These are phyloP conservation scores for Laodelphax striatellus DNA, from an alignment of 1,140 invertebrate species.

Conservation along the genomic window DNA sequence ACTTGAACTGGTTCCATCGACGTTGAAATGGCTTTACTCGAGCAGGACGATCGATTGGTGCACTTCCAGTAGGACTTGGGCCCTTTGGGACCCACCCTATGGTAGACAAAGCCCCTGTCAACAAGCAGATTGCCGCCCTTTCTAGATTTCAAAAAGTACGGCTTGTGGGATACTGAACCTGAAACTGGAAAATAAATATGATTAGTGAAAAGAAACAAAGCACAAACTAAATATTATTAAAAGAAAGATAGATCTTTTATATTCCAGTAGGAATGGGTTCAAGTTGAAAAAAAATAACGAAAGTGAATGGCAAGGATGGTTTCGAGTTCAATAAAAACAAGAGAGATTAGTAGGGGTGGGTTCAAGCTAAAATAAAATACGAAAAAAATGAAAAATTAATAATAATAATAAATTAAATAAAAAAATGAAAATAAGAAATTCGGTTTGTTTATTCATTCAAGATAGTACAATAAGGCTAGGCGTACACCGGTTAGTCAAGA, in stretches of 20 bases:
- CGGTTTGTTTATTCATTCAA: no score
- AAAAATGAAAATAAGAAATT: no score
- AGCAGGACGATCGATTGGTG: neutral
- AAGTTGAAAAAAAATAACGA: no score
- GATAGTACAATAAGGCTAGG: no score
- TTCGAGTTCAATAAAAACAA: neutral
- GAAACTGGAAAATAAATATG: neutral
- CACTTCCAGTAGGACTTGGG: neutral
- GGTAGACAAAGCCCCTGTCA: neutral
- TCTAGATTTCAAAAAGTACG: neutral
- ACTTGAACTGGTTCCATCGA: neutral
- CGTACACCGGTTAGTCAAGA: no score
- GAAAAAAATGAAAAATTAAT: no score
- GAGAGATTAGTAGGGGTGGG: neutral
- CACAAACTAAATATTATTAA: neutral
- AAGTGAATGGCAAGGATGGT: neutral
- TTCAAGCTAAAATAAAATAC: no score
- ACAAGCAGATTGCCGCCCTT: neutral
- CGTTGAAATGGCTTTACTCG: neutral
- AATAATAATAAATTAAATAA: no score
- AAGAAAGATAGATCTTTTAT: neutral
- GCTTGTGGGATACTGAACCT: neutral
- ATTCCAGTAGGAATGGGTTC: no score
- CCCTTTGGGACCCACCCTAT: neutral
- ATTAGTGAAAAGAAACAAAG: neutral